Evolutionary conservation across 2,113 vertebrate genomes (phyloP).

Genomic region (Dinomys branickii): DNA sequence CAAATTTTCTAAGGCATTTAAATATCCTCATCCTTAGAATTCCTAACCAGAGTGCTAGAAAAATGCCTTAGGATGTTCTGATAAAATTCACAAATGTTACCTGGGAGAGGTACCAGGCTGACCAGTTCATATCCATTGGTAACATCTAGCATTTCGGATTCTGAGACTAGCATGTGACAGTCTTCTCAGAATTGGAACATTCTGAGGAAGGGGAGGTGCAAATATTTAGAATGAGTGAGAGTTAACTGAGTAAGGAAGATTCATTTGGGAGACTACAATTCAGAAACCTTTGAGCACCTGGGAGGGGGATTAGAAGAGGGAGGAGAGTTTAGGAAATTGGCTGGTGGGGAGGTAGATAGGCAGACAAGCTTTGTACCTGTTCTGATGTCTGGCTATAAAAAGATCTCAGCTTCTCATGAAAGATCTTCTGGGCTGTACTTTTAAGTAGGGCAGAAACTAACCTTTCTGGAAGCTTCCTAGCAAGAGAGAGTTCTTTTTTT

Average conservation of each 20-base stretch:
- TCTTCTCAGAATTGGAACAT: background rate
- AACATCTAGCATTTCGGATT: background rate
- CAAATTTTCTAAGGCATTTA: background rate
- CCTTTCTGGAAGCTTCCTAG: background rate
- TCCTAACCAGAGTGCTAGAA: background rate
- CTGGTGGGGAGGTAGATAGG: background rate
- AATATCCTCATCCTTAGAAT: constrained; percentile 32
- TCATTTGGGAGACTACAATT: background rate
- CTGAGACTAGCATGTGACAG: background rate
- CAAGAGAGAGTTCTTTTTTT: background rate
- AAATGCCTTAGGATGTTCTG: background rate
- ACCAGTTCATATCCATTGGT: background rate
- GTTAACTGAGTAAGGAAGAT: background rate
- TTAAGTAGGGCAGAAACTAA: background rate
- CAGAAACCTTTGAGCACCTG: background rate
- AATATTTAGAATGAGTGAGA: background rate
- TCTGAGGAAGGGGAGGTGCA: background rate
- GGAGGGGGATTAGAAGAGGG: background rate
- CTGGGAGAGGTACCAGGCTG: background rate
- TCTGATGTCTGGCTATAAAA: background rate
- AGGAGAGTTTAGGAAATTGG: background rate
- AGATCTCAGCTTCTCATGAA: background rate
- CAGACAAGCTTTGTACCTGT: background rate
- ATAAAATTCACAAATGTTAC: background rate
- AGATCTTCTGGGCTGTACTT: background rate